These are phyloP conservation scores for Drosophila kepulauana DNA, from an alignment of 1,140 invertebrate species.

Conservation along the genomic window DNA sequence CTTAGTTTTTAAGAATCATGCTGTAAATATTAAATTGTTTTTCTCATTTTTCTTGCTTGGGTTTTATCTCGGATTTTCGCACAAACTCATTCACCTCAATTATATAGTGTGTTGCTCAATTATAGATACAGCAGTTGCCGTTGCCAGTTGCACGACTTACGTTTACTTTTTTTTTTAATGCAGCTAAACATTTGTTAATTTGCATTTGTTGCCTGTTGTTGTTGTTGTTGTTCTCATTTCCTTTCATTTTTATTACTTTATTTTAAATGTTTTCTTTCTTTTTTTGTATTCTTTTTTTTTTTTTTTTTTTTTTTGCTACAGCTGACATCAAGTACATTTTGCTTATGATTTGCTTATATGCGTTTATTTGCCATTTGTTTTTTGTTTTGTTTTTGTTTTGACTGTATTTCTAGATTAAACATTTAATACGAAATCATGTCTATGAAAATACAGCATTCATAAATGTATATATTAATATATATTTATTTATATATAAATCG, in stretches of 20 bases:
- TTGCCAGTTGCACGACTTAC: constrained; percentile 6
- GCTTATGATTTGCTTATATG: constrained; percentile 66
- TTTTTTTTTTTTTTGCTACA: constrained; percentile 61
- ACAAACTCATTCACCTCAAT: constrained; percentile 19
- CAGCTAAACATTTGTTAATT: constrained; percentile 39
- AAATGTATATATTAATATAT: constrained; percentile 51
- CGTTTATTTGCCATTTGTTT: constrained; percentile 39
- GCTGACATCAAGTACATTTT: constrained; percentile 80
- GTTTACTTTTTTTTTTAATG: background rate
- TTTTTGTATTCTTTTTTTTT: constrained; percentile 27
- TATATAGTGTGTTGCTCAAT: background rate
- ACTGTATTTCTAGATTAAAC: constrained; percentile 73
- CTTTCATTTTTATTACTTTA: constrained; percentile 51
- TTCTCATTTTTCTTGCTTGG: constrained; percentile 14
- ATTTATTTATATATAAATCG: constrained; percentile 60
- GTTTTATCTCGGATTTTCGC: constrained; percentile 19
- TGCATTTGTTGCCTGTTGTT: constrained; percentile 42
- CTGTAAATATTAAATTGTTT: constrained; percentile 66
- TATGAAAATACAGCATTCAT: constrained; percentile 74
- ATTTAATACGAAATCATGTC: constrained; percentile 74
- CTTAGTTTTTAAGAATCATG: constrained; percentile 80
- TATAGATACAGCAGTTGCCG: constrained; percentile 15
- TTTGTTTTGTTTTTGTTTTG: constrained; percentile 30
- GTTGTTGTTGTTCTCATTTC: constrained; percentile 29
- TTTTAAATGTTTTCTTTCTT: constrained; percentile 33